Evolutionary conservation across 2,888 invertebrate genomes (phyloP), one percentile per base, ranked within the genome.

Genomic region (Cheilosia pagana): DNA sequence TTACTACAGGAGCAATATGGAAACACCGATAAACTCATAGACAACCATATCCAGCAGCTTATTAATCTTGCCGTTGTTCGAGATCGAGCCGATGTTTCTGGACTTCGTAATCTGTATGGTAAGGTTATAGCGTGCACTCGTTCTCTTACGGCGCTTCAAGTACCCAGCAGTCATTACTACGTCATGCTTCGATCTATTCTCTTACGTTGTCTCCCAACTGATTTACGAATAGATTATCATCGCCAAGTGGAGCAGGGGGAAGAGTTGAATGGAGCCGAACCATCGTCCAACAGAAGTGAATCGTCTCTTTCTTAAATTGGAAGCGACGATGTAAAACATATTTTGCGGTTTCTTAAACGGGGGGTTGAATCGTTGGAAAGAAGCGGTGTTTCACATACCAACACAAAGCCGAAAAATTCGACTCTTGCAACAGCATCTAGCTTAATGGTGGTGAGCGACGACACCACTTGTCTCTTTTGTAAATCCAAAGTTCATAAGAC

Each of bases 1-100:
- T 8, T 28, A 8, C 28, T 28, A 2, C 63, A 62, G n/a, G 74
- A 76, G 35, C 50, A 76, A 14, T 76, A 75, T 62, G 75, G 70
- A 31, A 10, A 28, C 8, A 28, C 28, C 21, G 45, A 57, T 3
- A 57, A 57, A n/a, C 45, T 68, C 16, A 41, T 57, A 19, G 45
- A 68, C 14, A 45, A 35, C n/a, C 48, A 68, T 5, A 57, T 57
- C 6, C 31, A 43, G 43, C 50, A 68, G 68, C 41, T 67, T 0
- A 31, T 48, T 23, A 35, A 57, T 48, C 57, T 68, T 16, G n/a
- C 12, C 21, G 14, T 25, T 48, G 41, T 55, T 55, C 19, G 68
- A 12, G 35, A 45, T 23, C 43, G 57, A 21, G 28, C 31, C n/a
- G 45, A 68, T 21, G 7, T 48, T 31, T 57, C 35, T n/a, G 57